These are phyloP conservation scores for honey bee (Apis mellifera) DNA, from an alignment of 1,140 invertebrate genomes.

Conservation along the genomic window Amel_HAv3.1 CM009936.2:8257001-8257500, in stretches of 20 bases:
- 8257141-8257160: conserved; percentile 57
- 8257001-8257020: conserved; percentile 20
- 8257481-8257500: conserved; percentile 66
- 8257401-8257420: conserved; percentile 69
- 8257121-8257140: conserved; percentile 48
- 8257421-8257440: conserved; percentile 66
- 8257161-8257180: conserved; percentile 35
- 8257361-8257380: conserved; percentile 56
- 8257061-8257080: conserved; percentile 15
- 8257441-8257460: conserved; percentile 38
- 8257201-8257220: conserved; percentile 38
- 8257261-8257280: background rate
- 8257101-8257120: conserved; percentile 29
- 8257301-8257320: background rate
- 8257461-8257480: conserved; percentile 48
- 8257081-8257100: background rate
- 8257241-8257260: background rate
- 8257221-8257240: conserved; percentile 23
- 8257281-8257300: background rate
- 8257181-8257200: conserved; percentile 43
- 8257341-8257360: conserved; percentile 23
- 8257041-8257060: background rate
- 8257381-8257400: conserved; percentile 73
- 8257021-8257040: background rate
- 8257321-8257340: conserved; percentile 18